phyloP scores from a whole-genome alignment of 2,113 vertebrate species.

The Pseudopipra pipra region DNA sequence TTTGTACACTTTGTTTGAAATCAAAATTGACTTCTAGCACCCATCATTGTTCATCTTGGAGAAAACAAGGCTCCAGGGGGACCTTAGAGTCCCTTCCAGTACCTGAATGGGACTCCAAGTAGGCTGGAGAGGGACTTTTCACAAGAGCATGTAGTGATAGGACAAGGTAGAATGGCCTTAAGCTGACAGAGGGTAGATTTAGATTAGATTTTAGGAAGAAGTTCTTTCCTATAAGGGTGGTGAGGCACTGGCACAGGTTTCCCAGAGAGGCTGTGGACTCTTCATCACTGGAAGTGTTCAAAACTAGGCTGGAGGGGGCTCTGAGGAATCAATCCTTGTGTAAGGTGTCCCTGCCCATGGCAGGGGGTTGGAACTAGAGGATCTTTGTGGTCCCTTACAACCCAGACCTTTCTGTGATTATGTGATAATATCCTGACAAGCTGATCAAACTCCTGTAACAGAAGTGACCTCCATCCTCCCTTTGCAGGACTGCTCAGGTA shows the following conservation, averaged over 20 bases:
- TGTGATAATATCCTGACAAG: background rate
- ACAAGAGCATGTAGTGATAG: background rate
- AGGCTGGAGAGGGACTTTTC: background rate
- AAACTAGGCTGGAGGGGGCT: background rate
- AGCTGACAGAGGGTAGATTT: too few species aligned
- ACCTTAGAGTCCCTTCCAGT: background rate
- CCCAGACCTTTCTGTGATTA: background rate
- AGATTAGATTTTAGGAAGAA: background rate
- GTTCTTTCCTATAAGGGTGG: background rate
- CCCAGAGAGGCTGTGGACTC: background rate
- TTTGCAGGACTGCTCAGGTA: constrained; percentile 5
- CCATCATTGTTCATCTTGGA: background rate
- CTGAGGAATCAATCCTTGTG: background rate
- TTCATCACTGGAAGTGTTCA: too few species aligned
- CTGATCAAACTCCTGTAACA: background rate
- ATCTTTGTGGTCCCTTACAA: background rate
- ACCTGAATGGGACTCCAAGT: background rate
- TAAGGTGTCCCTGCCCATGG: background rate
- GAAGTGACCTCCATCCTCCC: background rate
- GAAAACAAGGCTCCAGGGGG: background rate
- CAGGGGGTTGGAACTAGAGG: too few species aligned
- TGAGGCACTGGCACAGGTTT: background rate
- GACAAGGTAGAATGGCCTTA: background rate
- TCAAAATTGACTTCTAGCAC: constrained; percentile 5
- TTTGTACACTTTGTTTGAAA: background rate